phyloP scores from a whole-genome alignment of 2,797 vertebrate genomes.

The Rhinogobio ventralis region DNA sequence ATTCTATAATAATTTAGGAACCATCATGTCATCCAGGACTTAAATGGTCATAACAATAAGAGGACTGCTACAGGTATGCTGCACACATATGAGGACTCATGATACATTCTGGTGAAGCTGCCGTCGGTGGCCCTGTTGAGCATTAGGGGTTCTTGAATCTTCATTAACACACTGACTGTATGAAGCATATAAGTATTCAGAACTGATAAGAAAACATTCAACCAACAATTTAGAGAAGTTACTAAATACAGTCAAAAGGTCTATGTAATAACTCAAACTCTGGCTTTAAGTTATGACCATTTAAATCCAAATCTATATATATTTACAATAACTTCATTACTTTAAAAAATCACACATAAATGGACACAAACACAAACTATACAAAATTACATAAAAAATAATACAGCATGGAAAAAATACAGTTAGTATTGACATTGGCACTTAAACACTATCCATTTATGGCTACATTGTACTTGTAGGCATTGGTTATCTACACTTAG shows the following conservation, averaged over 20 bases:
- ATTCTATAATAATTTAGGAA: slow-evolving; percentile 58
- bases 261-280: slow-evolving; percentile 20
- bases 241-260: slow-evolving; percentile 4
- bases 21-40: slow-evolving; percentile 27
- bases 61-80: slow-evolving; percentile 10
- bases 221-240: not conserved
- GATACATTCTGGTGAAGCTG: slow-evolving; percentile 63
- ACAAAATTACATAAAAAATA: slow-evolving; percentile 43
- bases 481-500: slow-evolving; percentile 56
- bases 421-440: slow-evolving; percentile 66
- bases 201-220: slow-evolving; percentile 14
- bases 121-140: slow-evolving; percentile 59
- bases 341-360: slow-evolving; percentile 11
- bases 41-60: slow-evolving; percentile 44
- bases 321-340: slow-evolving; percentile 17
- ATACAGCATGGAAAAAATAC: slow-evolving; percentile 61
- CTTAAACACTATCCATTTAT: slow-evolving; percentile 63
- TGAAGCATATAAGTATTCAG: not conserved
- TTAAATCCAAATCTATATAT: slow-evolving; percentile 47
- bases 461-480: slow-evolving; percentile 71
- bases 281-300: slow-evolving; percentile 52
- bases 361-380: slow-evolving; percentile 56
- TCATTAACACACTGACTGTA: slow-evolving; percentile 25
- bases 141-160: slow-evolving; percentile 42
- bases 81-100: slow-evolving; percentile 14